phyloP scores from a whole-genome alignment of 1,140 invertebrate genomes.

The Pseudomyrmex flavicornis region DNA sequence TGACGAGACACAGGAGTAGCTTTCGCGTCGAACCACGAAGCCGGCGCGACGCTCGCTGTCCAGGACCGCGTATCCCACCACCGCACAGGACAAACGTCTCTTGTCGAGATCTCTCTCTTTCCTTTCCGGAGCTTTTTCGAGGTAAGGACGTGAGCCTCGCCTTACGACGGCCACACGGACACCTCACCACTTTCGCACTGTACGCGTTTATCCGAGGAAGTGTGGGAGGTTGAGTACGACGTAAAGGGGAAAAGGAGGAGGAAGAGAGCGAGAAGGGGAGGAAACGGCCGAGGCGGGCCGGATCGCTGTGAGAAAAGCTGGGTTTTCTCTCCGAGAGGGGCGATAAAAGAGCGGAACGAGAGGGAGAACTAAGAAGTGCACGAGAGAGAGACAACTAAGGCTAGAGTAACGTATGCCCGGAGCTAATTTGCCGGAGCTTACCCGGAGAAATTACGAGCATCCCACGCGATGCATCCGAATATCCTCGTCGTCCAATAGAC shows the following conservation, averaged over 20 bases:
- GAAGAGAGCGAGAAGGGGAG: slow-evolving; percentile 37
- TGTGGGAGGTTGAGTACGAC: slow-evolving; percentile 30
- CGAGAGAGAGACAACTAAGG: slow-evolving; percentile 64
- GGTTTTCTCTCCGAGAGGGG: slow-evolving; percentile 52
- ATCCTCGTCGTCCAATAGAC: slow-evolving; percentile 66
- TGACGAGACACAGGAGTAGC: slow-evolving; percentile 60
- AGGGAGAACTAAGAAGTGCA: slow-evolving; percentile 20
- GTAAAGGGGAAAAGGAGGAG: slow-evolving; percentile 33
- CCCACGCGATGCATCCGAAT: slow-evolving; percentile 80
- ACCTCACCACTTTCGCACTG: slow-evolving; percentile 14
- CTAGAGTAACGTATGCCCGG: slow-evolving; percentile 81
- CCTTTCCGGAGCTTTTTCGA: slow-evolving; percentile 63
- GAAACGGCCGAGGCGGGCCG: slow-evolving; percentile 43
- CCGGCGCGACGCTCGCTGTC: slow-evolving; percentile 50
- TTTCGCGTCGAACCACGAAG: slow-evolving; percentile 70
- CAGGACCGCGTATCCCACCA: slow-evolving; percentile 41
- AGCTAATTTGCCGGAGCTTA: slow-evolving; percentile 83
- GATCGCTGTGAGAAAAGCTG: slow-evolving; percentile 55
- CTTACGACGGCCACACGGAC: slow-evolving; percentile 37
- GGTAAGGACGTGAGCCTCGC: slow-evolving; percentile 69
- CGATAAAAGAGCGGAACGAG: slow-evolving; percentile 68
- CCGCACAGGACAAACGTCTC: slow-evolving; percentile 39
- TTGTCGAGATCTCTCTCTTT: slow-evolving; percentile 61
- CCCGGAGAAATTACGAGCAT: slow-evolving; percentile 79
- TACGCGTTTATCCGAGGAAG: slow-evolving; percentile 33